Conservation (phyloP, 2,888 invertebrate genomes). For the Leucania comma region DNA sequence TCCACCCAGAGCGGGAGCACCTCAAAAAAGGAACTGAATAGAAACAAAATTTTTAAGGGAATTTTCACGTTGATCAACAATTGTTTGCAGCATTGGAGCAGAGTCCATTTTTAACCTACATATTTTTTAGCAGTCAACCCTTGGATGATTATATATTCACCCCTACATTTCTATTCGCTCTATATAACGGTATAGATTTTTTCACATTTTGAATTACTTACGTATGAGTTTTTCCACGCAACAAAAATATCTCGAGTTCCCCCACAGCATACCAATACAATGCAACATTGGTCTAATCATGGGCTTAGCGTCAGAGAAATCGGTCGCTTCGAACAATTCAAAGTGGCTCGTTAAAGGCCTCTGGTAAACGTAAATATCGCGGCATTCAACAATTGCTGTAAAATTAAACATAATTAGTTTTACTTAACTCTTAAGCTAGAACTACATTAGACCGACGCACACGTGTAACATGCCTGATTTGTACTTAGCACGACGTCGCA, state of each 20-base stretch:
- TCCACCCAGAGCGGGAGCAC: too few relatives aligned
- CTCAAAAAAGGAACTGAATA: too few relatives aligned
- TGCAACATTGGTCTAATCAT: constrained; percentile 94
- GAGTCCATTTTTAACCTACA: too few relatives aligned
- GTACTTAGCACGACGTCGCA: too few relatives aligned
- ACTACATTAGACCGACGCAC: too few relatives aligned
- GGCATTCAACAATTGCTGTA: constrained; percentile 94
- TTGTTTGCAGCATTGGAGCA: too few relatives aligned
- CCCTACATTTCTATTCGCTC: too few relatives aligned
- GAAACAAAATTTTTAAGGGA: too few relatives aligned
- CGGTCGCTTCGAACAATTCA: constrained; percentile 93
- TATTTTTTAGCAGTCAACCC: too few relatives aligned
- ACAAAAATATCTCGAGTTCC: constrained; percentile 95
- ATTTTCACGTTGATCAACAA: too few relatives aligned
- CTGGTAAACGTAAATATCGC: constrained; percentile 95
- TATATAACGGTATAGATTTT: too few relatives aligned
- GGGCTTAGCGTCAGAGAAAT: constrained; percentile 92
- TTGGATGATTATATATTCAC: neutral
- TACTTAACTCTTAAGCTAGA: neutral
- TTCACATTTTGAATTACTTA: constrained; percentile 67
- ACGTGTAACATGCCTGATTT: too few relatives aligned
- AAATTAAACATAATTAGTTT: constrained; percentile 32
- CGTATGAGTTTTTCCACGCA: constrained; percentile 89
- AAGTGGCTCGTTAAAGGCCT: constrained; percentile 93
- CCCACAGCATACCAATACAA: constrained; percentile 96